phyloP scores from a whole-genome alignment of 2,888 invertebrate genomes.

The Zaprionus obscuricornis region DNA sequence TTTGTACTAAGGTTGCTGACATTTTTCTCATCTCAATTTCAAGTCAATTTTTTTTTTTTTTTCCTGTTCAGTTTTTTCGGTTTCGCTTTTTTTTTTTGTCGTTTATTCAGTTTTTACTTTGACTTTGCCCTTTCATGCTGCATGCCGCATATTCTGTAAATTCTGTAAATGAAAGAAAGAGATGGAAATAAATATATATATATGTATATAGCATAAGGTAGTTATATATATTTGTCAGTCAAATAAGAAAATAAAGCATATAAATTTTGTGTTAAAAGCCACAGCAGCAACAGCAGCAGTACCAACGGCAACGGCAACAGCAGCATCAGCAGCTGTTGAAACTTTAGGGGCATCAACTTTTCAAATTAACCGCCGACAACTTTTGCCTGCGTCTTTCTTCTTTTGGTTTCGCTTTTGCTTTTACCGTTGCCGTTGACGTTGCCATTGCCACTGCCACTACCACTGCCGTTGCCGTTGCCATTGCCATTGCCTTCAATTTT shows the following conservation, averaged over 20 bases:
- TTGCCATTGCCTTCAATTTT: neutral
- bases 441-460: conserved; percentile 10
- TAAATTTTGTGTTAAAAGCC: too few relatives aligned
- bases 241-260: too few relatives aligned
- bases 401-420: too few relatives aligned
- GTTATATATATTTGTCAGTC: too few relatives aligned
- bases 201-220: too few relatives aligned
- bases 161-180: too few relatives aligned
- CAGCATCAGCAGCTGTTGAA: conserved; percentile 24
- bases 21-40: conserved; percentile 47
- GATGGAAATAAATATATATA: too few relatives aligned
- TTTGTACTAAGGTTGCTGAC: conserved; percentile 73
- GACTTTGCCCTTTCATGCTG: neutral
- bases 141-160: too few relatives aligned
- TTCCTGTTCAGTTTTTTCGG: conserved; percentile 3
- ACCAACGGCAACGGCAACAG: too few relatives aligned
- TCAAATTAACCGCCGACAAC: conserved; percentile 46
- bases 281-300: too few relatives aligned
- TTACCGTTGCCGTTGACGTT: neutral
- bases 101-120: conserved; percentile 21
- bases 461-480: neutral
- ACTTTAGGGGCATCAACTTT: conserved; percentile 41
- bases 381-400: conserved; percentile 9
- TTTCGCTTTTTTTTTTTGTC: conserved; percentile 3
- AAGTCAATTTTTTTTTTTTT: conserved; percentile 9